Evolutionary conservation across 2,113 vertebrate species (phyloP).

Genomic region (Notarius lentiginosus): DNA sequence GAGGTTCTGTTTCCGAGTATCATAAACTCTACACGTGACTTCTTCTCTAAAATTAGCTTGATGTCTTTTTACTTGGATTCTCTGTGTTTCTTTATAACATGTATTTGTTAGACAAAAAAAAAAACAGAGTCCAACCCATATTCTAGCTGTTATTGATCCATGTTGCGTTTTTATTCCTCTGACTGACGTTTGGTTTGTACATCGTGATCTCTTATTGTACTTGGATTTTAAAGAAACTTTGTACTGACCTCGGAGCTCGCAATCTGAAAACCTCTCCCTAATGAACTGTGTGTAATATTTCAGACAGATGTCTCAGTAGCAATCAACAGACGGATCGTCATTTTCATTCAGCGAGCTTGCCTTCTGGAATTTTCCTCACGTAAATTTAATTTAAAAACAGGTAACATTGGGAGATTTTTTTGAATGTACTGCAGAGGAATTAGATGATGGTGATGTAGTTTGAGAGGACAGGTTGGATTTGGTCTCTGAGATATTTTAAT

Average conservation of each 20-base stretch:
- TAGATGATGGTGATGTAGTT: neutral
- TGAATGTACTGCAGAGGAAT: constrained; percentile 2
- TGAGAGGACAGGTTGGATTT: constrained; percentile 45
- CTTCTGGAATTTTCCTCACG: neutral
- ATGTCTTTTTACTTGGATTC: constrained; percentile 9
- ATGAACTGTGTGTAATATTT: neutral
- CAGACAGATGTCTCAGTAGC: neutral
- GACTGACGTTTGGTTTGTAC: constrained; percentile 22
- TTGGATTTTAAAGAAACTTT: neutral
- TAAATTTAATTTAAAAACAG: neutral
- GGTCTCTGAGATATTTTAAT: constrained; percentile 66
- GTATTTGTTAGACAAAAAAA: constrained; percentile 17
- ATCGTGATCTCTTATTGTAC: constrained; percentile 26
- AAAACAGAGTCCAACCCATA: neutral
- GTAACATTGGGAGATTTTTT: neutral
- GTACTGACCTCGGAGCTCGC: neutral
- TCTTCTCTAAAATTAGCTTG: neutral
- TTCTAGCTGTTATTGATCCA: neutral
- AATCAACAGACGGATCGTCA: neutral
- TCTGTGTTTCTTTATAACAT: constrained; percentile 32
- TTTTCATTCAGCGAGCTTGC: neutral
- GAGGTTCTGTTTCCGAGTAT: constrained; percentile 1
- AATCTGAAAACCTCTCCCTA: constrained; percentile 1
- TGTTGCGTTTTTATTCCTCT: constrained; percentile 6
- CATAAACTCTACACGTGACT: neutral